A percentile compares a stretch with the other conserved stretches of the same genome.
These are phyloP conservation scores for Phodopus roborovskii DNA, from an alignment of 2,113 vertebrate genomes.

Conservation along the genomic window DNA sequence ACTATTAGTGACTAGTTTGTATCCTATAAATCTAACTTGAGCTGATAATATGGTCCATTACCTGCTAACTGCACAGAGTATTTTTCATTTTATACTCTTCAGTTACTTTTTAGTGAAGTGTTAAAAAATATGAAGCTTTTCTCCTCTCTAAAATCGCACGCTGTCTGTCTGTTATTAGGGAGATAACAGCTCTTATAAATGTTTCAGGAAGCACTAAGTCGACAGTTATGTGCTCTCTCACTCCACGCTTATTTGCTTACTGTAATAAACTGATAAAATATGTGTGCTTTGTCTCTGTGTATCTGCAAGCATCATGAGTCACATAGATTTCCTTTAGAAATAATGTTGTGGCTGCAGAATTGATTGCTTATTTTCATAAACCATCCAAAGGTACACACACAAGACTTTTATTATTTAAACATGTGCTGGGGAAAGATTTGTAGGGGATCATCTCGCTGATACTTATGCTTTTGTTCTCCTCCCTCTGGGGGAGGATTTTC, in stretches of 20 bases:
- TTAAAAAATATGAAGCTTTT: slow-evolving; percentile 94
- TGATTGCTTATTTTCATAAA: slow-evolving; percentile 93
- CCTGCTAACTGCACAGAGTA: slow-evolving; percentile 93
- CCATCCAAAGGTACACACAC: slow-evolving; percentile 88
- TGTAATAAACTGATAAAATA: slow-evolving; percentile 95
- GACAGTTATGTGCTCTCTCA: slow-evolving; percentile 91
- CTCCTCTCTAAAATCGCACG: slow-evolving; percentile 91
- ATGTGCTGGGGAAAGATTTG: slow-evolving; percentile 86
- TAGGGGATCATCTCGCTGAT: slow-evolving; percentile 79
- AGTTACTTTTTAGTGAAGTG: slow-evolving; percentile 92
- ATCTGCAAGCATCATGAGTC: slow-evolving; percentile 91
- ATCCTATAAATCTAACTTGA: slow-evolving; percentile 92
- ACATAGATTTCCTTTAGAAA: slow-evolving; percentile 93
- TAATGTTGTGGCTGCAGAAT: slow-evolving; percentile 92
- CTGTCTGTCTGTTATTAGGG: slow-evolving; percentile 93
- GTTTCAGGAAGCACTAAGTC: slow-evolving; percentile 93
- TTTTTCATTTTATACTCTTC: slow-evolving; percentile 93
- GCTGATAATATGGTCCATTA: slow-evolving; percentile 95
- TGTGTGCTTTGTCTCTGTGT: slow-evolving; percentile 90
- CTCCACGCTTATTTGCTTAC: slow-evolving; percentile 94
- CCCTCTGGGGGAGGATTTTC: slow-evolving; percentile 71
- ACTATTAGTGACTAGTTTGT: slow-evolving; percentile 94
- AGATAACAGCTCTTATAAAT: slow-evolving; percentile 95
- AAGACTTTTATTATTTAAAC: slow-evolving; percentile 87
- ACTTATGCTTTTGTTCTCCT: slow-evolving; percentile 78